A percentile compares a stretch with the other conserved stretches of the same genome.
Conservation (phyloP, 2,113 vertebrate species). For the Guaruba guarouba region DNA sequence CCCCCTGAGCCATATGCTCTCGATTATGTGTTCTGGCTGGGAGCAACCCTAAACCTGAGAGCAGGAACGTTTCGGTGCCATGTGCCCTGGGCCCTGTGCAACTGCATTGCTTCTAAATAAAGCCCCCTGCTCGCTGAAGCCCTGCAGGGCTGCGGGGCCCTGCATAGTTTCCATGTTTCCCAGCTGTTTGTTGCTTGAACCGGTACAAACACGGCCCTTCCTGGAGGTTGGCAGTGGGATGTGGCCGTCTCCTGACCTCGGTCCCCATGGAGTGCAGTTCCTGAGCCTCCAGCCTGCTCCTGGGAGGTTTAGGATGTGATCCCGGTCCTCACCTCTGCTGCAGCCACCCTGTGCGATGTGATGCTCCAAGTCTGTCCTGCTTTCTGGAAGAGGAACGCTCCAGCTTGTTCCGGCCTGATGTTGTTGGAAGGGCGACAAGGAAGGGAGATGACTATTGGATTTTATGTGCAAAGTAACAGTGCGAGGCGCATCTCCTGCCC, state of each 20-base stretch:
- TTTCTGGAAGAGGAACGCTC: background rate
- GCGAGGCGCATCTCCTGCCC: background rate
- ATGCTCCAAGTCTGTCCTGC: background rate
- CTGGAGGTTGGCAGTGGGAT: background rate
- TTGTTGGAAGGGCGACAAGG: background rate
- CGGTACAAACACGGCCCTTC: background rate
- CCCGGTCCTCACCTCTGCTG: background rate
- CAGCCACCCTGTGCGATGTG: accelerated
- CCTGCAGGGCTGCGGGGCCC: background rate
- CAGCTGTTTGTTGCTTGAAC: constrained; percentile 49
- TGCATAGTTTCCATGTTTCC: constrained; percentile 57
- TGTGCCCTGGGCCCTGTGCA: background rate
- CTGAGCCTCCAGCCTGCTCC: background rate
- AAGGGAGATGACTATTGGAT: background rate
- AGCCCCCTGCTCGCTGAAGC: background rate
- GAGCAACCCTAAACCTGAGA: constrained; percentile 1
- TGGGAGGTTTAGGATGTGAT: background rate
- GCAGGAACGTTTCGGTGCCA: background rate
- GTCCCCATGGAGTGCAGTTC: background rate
- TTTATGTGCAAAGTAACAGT: background rate
- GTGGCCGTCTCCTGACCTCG: background rate
- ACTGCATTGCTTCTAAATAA: constrained; percentile 12
- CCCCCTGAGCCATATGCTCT: background rate
- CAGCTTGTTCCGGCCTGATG: background rate
- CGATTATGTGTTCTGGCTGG: background rate